phyloP scores from a whole-genome alignment of 2,797 vertebrate genomes.

The Zalophus californianus region DNA sequence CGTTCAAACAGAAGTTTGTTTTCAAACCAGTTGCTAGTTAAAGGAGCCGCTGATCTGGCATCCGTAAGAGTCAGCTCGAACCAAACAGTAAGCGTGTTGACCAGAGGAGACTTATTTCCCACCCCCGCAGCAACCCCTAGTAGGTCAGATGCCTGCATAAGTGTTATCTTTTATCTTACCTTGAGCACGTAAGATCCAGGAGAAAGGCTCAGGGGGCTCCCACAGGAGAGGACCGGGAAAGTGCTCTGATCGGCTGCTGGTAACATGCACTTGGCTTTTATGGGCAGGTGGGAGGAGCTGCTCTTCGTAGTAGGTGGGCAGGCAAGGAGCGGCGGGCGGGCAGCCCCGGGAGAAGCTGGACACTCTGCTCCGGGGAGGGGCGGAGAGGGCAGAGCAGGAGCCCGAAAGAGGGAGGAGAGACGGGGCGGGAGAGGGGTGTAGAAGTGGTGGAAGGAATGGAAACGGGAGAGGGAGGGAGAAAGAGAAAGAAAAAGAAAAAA shows the following conservation, averaged over 20 bases:
- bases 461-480: background rate
- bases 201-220: conserved; percentile 88
- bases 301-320: conserved; percentile 91
- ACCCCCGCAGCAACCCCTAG: conserved; percentile 58
- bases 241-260: conserved; percentile 91
- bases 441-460: background rate
- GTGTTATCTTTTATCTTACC: conserved; percentile 92
- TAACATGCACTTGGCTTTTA: conserved; percentile 96
- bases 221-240: conserved; percentile 89
- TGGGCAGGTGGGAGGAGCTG: conserved; percentile 96
- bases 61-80: conserved; percentile 74
- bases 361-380: conserved; percentile 81
- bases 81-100: conserved; percentile 73
- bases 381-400: conserved; percentile 58
- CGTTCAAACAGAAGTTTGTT: conserved; percentile 88
- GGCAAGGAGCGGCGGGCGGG: conserved; percentile 83
- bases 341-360: conserved; percentile 85
- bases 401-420: background rate
- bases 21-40: conserved; percentile 85
- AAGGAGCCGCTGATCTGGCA: conserved; percentile 84
- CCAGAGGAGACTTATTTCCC: conserved; percentile 57
- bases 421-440: background rate
- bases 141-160: conserved; percentile 80
- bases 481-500: background rate
- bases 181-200: conserved; percentile 88